Evolutionary conservation across 2,888 invertebrate species (phyloP), one percentile per base, ranked within the genome.

Genomic region (Gisinianus flammeolus): DNA sequence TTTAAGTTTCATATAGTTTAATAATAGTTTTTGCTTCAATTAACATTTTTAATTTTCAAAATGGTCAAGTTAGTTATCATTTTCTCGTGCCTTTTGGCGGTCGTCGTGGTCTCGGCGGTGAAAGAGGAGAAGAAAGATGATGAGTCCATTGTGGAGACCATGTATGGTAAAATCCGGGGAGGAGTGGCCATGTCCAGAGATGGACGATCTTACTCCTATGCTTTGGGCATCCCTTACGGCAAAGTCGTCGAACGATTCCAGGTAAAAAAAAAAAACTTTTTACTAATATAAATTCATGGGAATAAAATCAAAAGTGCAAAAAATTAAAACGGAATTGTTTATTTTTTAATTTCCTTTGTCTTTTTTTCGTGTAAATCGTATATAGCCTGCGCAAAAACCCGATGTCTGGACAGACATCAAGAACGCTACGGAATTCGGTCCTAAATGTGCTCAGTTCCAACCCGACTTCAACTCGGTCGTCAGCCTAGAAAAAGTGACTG

Each of bases 331-430:
- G 19, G 19, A 64, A 10, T 24, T 16, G 26, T 28, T 64, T 10
- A 22, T 24, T 28, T 64, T 64, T 64, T n/a, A 64, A 24, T 64
- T 6, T n/a, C 3, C 22, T 26, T 64, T 64, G 28, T 66, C 31
- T 64, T 24, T 58, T 8, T 6, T 12, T 58, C 62, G 3, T 64
- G 12, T 26, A 24, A 64, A 24, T 64, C n/a, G n/a, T 64, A 58
- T 76, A 31, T n/a, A 80, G 80, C 28, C 77, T n/a, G 77, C 83
- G 33, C 66, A 24, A 12, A 64, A 73, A 0, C 78, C 82, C 1
- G 83, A 82, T 35, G 77, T 78, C 19, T 83, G 83, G 83, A 76
- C 72, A 12, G 80, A 62, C 19, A 71, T 79, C 2, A 79, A 71
- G 24, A 79, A 83, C 69, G 81, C 71, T 3, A 81, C 79, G 0